Evolutionary conservation across 1,140 invertebrate species (phyloP).

Genomic region (Pachypsylla venusta): DNA sequence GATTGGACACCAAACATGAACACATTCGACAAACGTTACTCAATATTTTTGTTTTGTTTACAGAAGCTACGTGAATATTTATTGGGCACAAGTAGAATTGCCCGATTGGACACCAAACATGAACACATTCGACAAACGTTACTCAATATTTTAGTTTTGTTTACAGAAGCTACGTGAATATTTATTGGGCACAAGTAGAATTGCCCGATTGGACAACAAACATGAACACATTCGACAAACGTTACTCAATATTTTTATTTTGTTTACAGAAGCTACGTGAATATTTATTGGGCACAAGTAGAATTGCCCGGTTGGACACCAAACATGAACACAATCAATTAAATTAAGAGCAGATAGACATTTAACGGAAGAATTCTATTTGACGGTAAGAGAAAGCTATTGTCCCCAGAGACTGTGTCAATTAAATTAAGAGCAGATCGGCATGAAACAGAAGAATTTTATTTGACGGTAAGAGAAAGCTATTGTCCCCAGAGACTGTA

Average conservation of each 20-base stretch:
- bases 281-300: conserved; percentile 75
- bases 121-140: conserved; percentile 62
- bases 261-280: conserved; percentile 74
- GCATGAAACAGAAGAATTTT: conserved; percentile 78
- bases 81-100: conserved; percentile 75
- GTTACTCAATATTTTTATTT: conserved; percentile 35
- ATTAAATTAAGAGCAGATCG: conserved; percentile 56
- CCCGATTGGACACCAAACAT: conserved; percentile 74
- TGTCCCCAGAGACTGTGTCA: conserved; percentile 46
- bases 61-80: conserved; percentile 89
- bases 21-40: conserved; percentile 59
- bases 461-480: conserved; percentile 47
- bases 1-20: conserved; percentile 74
- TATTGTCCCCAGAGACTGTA: conserved; percentile 39
- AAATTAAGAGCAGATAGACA: conserved; percentile 60
- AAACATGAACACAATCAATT: conserved; percentile 71
- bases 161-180: conserved; percentile 85
- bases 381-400: conserved; percentile 60
- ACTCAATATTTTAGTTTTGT: no score
- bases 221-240: conserved; percentile 64
- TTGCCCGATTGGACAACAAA: conserved; percentile 76
- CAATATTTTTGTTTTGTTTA: conserved; percentile 28
- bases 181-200: conserved; percentile 72
- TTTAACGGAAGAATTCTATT: conserved; percentile 79
- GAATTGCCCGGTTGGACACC: conserved; percentile 76